Conservation (phyloP, 1,140 invertebrate species). For the Paraescarpia echinospica region DNA sequence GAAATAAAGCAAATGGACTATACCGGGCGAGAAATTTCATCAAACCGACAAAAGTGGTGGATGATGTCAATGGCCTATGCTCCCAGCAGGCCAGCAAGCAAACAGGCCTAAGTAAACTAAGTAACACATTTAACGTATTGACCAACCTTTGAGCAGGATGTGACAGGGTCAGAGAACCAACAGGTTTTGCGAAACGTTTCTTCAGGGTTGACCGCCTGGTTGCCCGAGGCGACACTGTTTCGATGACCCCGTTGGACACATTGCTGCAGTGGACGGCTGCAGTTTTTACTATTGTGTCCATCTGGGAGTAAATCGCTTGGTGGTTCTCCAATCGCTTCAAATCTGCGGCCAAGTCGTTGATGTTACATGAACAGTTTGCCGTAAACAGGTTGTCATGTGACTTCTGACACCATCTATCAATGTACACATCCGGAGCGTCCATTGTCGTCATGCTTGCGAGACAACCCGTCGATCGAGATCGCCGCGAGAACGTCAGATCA, state of each 20-base stretch:
- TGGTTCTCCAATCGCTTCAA: not conserved
- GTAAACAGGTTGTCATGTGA: not conserved
- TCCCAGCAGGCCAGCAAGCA: too few species aligned
- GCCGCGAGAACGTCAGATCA: not conserved
- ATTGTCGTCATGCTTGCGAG: not conserved
- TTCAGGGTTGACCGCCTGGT: not conserved
- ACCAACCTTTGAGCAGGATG: not conserved
- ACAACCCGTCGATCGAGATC: not conserved
- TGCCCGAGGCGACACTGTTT: not conserved
- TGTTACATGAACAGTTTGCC: not conserved
- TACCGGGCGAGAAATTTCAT: too few species aligned
- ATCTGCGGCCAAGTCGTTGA: not conserved
- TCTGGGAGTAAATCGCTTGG: not conserved
- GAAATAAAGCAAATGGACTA: too few species aligned
- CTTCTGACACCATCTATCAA: not conserved
- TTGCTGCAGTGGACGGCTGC: not conserved
- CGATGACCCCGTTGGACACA: not conserved
- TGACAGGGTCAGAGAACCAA: not conserved
- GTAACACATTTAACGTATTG: too few species aligned
- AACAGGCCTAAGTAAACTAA: too few species aligned
- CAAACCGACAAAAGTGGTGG: too few species aligned
- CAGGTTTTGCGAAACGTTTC: not conserved
- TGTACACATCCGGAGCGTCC: not conserved
- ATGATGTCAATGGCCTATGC: too few species aligned
- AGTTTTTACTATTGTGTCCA: not conserved